Conservation (phyloP, 2,113 vertebrate genomes). For the Clinocottus analis region DNA sequence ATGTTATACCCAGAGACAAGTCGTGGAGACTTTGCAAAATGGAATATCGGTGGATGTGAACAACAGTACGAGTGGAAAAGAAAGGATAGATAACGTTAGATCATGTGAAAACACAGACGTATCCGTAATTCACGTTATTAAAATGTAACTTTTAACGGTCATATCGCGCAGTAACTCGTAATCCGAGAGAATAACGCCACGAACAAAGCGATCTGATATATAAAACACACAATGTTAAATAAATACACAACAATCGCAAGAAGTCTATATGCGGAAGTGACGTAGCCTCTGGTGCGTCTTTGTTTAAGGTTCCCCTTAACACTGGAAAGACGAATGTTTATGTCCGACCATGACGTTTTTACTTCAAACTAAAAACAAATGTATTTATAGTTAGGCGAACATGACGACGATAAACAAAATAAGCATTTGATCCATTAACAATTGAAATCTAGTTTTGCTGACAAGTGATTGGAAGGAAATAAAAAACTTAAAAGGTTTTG, state of each 20-base stretch:
- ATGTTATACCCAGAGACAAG: not conserved
- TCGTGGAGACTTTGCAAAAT: too few species aligned
- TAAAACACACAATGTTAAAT: not conserved
- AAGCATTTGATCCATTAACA: too few species aligned
- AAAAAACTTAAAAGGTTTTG: too few species aligned
- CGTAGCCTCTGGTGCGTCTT: not conserved
- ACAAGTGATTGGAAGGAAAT: too few species aligned
- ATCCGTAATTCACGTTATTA: too few species aligned
- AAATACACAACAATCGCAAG: not conserved
- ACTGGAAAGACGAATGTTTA: not conserved
- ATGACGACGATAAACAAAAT: too few species aligned
- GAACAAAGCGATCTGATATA: not conserved
- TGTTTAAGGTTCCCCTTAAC: not conserved
- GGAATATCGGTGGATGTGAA: too few species aligned
- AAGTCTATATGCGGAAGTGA: constrained; percentile 15
- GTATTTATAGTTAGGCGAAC: not conserved
- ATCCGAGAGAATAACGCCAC: not conserved
- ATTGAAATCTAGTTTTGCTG: too few species aligned
- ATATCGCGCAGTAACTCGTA: too few species aligned
- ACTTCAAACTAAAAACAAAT: not conserved
- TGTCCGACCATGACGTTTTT: not conserved
- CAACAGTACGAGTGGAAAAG: not conserved
- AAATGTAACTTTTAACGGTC: too few species aligned
- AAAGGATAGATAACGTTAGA: too few species aligned
- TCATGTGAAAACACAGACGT: not conserved